Evolutionary conservation across 2,797 vertebrate genomes (phyloP).

Genomic region (Serranus cabrilla): DNA sequence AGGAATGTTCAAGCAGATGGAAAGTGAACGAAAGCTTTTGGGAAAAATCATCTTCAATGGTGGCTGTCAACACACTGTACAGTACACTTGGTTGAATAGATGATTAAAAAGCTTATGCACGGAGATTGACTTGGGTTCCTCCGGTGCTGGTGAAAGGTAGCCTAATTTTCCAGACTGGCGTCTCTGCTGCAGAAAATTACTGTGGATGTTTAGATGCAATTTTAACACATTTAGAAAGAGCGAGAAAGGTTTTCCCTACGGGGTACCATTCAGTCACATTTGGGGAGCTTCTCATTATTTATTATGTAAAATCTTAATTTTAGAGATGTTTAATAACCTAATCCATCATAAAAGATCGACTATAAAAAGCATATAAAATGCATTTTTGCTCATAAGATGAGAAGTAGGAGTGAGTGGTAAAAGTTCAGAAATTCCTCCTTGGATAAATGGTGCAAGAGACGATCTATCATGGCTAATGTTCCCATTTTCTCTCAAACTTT

Average conservation of each 20-base stretch:
- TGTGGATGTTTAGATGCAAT: constrained; percentile 25
- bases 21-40: constrained; percentile 40
- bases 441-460: constrained; percentile 11
- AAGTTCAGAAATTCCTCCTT: constrained; percentile 26
- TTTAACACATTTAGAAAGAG: constrained; percentile 22
- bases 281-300: constrained; percentile 5
- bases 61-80: constrained; percentile 24
- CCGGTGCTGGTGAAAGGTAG: constrained; percentile 58
- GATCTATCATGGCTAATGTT: constrained; percentile 27
- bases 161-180: constrained; percentile 56
- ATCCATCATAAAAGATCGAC: neutral
- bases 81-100: constrained; percentile 43
- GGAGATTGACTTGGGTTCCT: constrained; percentile 46
- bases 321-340: neutral
- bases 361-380: neutral
- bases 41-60: constrained; percentile 29
- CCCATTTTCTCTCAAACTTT: constrained; percentile 11
- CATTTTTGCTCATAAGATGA: neutral
- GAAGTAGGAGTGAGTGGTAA: constrained; percentile 11
- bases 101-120: constrained; percentile 51
- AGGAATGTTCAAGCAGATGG: constrained; percentile 43
- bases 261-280: constrained; percentile 15
- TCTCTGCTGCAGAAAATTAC: constrained; percentile 39
- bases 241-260: neutral
- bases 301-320: neutral